Conservation (phyloP, 2,888 invertebrate species). For the Andrena marginata region DNA sequence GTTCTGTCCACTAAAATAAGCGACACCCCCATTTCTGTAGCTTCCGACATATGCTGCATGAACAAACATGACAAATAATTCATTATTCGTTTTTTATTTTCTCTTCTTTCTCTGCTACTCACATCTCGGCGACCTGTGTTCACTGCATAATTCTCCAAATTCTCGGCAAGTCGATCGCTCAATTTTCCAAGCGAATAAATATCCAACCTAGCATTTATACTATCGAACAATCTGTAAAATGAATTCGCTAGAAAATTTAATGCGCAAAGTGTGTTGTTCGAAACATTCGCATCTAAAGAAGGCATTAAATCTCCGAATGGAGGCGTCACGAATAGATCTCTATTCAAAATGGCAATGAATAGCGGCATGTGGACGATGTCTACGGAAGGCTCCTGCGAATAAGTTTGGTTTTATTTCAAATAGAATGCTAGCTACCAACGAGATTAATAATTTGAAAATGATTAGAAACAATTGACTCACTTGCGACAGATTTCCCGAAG, state of each 20-base stretch:
- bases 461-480: slow-evolving; percentile 55
- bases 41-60: slow-evolving; percentile 60
- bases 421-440: not conserved
- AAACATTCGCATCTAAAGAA: slow-evolving; percentile 83
- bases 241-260: slow-evolving; percentile 78
- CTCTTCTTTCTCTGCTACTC: slow-evolving; percentile 81
- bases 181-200: slow-evolving; percentile 88
- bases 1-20: slow-evolving; percentile 89
- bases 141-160: slow-evolving; percentile 74
- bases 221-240: slow-evolving; percentile 83
- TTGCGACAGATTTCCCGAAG: slow-evolving; percentile 65
- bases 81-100: not conserved
- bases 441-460: not conserved
- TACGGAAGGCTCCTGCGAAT: slow-evolving; percentile 43
- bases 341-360: slow-evolving; percentile 87
- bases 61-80: not conserved
- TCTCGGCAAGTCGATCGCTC: slow-evolving; percentile 86
- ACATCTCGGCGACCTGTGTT: slow-evolving; percentile 85
- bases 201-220: slow-evolving; percentile 88
- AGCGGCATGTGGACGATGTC: slow-evolving; percentile 88
- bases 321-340: slow-evolving; percentile 88
- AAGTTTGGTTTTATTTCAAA: not conserved
- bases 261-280: slow-evolving; percentile 71
- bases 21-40: slow-evolving; percentile 84
- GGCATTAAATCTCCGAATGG: slow-evolving; percentile 88